phyloP scores from a whole-genome alignment of 2,113 vertebrate species.

The Cheilinus undulatus region DNA sequence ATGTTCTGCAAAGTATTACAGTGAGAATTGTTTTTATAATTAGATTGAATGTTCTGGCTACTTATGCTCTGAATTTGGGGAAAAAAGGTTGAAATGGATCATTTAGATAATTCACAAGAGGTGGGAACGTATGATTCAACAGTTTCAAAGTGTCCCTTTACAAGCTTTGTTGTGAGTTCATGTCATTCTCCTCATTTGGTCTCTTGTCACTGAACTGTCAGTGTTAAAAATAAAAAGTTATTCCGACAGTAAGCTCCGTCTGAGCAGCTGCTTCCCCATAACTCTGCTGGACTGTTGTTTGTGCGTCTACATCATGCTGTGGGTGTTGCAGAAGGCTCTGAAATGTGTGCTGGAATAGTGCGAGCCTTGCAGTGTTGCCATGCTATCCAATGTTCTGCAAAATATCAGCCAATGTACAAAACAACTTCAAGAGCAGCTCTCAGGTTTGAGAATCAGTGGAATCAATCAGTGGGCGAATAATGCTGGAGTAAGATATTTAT shows the following conservation, averaged over 20 bases:
- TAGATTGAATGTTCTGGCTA: too few relatives aligned
- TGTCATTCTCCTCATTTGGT: not conserved
- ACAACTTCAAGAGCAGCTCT: not conserved
- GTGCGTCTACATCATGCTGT: constrained; percentile 13
- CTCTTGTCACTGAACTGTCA: constrained; percentile 15
- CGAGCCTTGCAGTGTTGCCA: not conserved
- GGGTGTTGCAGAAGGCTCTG: constrained; percentile 3
- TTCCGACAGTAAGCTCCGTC: constrained; percentile 42
- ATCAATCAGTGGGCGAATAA: too few relatives aligned
- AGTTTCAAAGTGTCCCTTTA: not conserved
- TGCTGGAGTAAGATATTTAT: too few relatives aligned
- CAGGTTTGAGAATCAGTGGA: too few relatives aligned
- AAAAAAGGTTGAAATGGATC: not conserved
- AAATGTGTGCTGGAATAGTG: not conserved
- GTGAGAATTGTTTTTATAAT: too few relatives aligned
- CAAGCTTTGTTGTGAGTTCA: constrained; percentile 15
- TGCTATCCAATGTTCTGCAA: not conserved
- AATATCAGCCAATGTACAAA: not conserved
- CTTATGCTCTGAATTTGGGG: too few relatives aligned
- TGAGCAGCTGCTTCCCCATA: constrained; percentile 49
- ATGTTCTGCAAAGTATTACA: too few relatives aligned
- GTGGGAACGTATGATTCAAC: not conserved
- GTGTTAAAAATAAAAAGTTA: constrained; percentile 72
- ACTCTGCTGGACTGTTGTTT: constrained; percentile 9
- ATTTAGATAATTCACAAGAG: not conserved